Percentiles rank a stretch among this genome's conserved stretches.
Evolutionary conservation across 2,113 vertebrate species (phyloP).

Genomic region (Rhynchomys soricoides): DNA sequence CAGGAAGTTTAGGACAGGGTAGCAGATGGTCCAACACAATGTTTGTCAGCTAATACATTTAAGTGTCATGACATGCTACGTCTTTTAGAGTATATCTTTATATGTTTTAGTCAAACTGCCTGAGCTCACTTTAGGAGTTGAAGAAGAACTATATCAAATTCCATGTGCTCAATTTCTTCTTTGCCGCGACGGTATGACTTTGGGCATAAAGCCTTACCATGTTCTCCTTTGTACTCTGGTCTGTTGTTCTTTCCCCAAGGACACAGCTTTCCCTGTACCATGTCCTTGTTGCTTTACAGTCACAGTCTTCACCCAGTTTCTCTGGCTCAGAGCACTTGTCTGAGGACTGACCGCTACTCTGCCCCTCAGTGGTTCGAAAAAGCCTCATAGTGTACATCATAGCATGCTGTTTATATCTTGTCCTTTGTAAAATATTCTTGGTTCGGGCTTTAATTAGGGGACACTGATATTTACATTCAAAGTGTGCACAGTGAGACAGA

Average conservation of each 20-base stretch:
- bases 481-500: background rate
- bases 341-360: background rate
- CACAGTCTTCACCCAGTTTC: background rate
- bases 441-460: background rate
- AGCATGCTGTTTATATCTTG: background rate
- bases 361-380: accelerated
- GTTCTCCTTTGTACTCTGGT: background rate
- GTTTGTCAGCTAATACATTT: constrained; percentile 84
- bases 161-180: background rate
- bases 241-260: background rate
- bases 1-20: constrained; percentile 83
- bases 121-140: constrained; percentile 43
- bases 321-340: background rate
- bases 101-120: constrained; percentile 72
- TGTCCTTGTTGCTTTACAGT: background rate
- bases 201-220: background rate
- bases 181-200: background rate
- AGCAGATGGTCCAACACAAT: constrained; percentile 85
- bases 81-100: constrained; percentile 72
- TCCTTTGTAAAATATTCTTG: background rate
- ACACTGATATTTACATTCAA: background rate
- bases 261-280: background rate
- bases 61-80: constrained; percentile 79
- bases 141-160: background rate
- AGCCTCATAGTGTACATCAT: accelerated